Evolutionary conservation across 2,888 invertebrate species (phyloP), one percentile per base, ranked within the genome.

Genomic region (Aspidiotus destructor): DNA sequence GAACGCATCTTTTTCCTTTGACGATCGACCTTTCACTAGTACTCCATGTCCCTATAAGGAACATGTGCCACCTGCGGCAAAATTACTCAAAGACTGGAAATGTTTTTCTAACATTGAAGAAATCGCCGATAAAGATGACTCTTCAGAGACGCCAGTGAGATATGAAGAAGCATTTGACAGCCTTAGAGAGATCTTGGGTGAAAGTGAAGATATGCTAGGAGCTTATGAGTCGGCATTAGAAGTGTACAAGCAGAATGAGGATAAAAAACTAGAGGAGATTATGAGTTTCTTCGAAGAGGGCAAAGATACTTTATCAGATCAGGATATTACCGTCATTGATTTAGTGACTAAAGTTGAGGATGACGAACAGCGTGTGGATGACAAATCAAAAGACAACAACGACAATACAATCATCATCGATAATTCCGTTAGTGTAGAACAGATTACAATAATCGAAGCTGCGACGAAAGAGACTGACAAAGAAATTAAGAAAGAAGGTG

Each of bases 31-130:
- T 16, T 42, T 41, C 16, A 11, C n/a, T 44, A 64, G 53, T 64
- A 65, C 41, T 65, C 41, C 65, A 41, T 42, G 44, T 6, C 42
- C 28, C 28, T 28, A 44, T 10, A 44, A 41, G 8, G 40, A 58
- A 42, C 16, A 41, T 8, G 57, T 55, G 41, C 65, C 65, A 57
- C 44, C 17, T 10, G 69, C 69, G 7, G 69, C 62, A 7, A 55
- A 62, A 44, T 57, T 69, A 54, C 52, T 68, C 9, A 60, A 60
- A 16, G 58, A 68, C 8, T 68, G 68, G 68, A 68, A 68, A 55
- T 48, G 61, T 42, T 62, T 62, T 16, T 61, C 55, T 54, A 7
- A 41, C 1, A 60, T 53, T n/a, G 55, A 54, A 28, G 16, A 61
- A 15, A 54, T 42, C 54, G 16, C 8, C 3, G 28, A 41, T 41